phyloP scores from a whole-genome alignment of 2,797 vertebrate species.

The Siniperca obscura region DNA sequence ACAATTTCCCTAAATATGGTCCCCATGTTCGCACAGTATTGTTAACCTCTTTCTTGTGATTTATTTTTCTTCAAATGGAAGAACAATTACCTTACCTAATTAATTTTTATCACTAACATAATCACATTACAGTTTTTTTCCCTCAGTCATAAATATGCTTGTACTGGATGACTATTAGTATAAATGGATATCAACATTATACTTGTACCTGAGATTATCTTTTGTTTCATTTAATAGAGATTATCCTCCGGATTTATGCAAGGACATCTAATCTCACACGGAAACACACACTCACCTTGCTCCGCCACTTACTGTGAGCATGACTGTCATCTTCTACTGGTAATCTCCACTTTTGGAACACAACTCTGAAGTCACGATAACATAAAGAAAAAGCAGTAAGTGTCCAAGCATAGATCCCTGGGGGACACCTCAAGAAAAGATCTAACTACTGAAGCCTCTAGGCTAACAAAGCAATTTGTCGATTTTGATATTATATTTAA shows the following conservation, averaged over 20 bases:
- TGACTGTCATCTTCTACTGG: conserved; percentile 8
- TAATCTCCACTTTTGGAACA: conserved; percentile 30
- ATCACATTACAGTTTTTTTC: neutral
- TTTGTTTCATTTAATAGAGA: conserved; percentile 31
- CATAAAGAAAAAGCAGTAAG: neutral
- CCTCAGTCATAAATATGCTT: conserved; percentile 1
- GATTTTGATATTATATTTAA: neutral
- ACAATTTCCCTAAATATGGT: neutral
- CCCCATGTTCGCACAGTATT: neutral
- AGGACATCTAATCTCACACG: conserved; percentile 25
- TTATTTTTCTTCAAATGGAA: neutral
- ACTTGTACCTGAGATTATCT: conserved; percentile 27
- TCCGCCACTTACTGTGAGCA: neutral
- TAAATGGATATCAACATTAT: conserved; percentile 4
- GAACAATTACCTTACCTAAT: neutral
- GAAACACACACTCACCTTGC: neutral
- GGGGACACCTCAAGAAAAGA: conserved; percentile 3
- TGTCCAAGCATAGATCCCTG: conserved; percentile 10
- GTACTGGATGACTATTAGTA: neutral
- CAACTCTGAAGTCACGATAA: neutral
- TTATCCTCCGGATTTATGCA: conserved; percentile 1
- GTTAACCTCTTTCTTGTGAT: neutral
- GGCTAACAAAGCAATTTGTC: neutral
- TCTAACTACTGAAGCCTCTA: neutral
- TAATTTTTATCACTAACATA: neutral